A percentile compares a stretch with the other conserved stretches of the same genome.
These are phyloP conservation scores for Gadus chalcogrammus DNA, from an alignment of 2,113 vertebrate species.

Conservation along the genomic window DNA sequence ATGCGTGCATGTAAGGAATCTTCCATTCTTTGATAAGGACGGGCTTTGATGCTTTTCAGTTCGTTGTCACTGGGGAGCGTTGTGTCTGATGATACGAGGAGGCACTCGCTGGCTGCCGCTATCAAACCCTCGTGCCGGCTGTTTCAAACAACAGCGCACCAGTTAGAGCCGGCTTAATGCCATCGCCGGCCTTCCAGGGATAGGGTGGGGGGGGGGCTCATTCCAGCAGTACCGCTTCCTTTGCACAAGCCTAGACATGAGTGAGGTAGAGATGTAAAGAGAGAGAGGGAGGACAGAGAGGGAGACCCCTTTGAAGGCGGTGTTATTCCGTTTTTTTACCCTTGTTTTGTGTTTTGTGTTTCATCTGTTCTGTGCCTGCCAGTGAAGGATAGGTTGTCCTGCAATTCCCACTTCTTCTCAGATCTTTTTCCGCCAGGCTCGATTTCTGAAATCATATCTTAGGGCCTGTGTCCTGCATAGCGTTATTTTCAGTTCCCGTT, in stretches of 20 bases:
- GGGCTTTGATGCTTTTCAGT: slow-evolving; percentile 42
- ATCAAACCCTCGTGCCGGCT: slow-evolving; percentile 40
- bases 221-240: slow-evolving; percentile 36
- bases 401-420: slow-evolving; percentile 4
- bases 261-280: too few species aligned
- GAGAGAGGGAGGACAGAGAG: too few species aligned
- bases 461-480: too few species aligned
- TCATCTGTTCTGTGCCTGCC: slow-evolving; percentile 30
- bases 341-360: slow-evolving; percentile 42
- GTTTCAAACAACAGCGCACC: slow-evolving; percentile 13
- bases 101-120: slow-evolving; percentile 30
- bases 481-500: too few species aligned
- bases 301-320: slow-evolving; percentile 37
- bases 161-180: slow-evolving; percentile 1
- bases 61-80: slow-evolving; percentile 34
- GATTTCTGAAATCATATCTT: too few species aligned
- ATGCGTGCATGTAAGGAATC: neutral
- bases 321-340: slow-evolving; percentile 37
- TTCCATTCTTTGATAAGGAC: slow-evolving; percentile 51
- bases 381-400: slow-evolving; percentile 38
- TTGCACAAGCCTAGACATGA: neutral
- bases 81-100: slow-evolving; percentile 44
- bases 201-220: slow-evolving; percentile 21
- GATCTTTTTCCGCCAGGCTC: too few species aligned
- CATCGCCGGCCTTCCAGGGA: slow-evolving; percentile 26